A percentile compares a stretch with the other conserved stretches of the same genome.
Evolutionary conservation across 2,113 vertebrate species (phyloP).

Genomic region (Dendrocopos noguchii): DNA sequence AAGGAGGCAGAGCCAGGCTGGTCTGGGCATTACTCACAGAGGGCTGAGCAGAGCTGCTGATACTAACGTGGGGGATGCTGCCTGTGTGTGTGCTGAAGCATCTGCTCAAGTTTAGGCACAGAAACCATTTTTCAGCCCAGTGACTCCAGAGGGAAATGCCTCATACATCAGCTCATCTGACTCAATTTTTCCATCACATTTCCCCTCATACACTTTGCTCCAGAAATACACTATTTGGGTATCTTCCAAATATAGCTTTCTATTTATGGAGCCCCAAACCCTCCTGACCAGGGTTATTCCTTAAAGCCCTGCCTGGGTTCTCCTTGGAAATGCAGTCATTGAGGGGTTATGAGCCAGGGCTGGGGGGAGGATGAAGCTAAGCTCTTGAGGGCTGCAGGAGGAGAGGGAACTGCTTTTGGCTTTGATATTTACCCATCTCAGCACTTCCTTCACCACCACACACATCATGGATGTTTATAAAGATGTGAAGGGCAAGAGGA

Average conservation of each 20-base stretch:
- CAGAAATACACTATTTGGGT: conserved; percentile 47
- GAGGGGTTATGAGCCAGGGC: background rate
- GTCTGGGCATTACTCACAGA: background rate
- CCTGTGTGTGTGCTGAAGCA: conserved; percentile 21
- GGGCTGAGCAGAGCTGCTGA: conserved; percentile 2
- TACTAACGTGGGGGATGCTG: background rate
- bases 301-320: background rate
- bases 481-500: no score
- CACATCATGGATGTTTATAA: background rate
- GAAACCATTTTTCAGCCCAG: conserved; percentile 64
- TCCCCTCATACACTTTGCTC: conserved; percentile 47
- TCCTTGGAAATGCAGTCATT: background rate
- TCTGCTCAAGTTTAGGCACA: conserved; percentile 71
- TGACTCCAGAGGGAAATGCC: conserved; percentile 70
- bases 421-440: rapidly evolving
- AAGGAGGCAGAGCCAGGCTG: background rate
- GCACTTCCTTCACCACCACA: background rate
- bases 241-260: conserved; percentile 60
- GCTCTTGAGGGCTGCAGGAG: background rate
- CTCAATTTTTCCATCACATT: conserved; percentile 77
- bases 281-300: background rate
- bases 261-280: conserved; percentile 56
- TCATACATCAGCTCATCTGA: conserved; percentile 72
- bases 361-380: background rate
- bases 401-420: background rate